phyloP scores from a whole-genome alignment of 2,113 vertebrate genomes.

The Hyaena hyaena region DNA sequence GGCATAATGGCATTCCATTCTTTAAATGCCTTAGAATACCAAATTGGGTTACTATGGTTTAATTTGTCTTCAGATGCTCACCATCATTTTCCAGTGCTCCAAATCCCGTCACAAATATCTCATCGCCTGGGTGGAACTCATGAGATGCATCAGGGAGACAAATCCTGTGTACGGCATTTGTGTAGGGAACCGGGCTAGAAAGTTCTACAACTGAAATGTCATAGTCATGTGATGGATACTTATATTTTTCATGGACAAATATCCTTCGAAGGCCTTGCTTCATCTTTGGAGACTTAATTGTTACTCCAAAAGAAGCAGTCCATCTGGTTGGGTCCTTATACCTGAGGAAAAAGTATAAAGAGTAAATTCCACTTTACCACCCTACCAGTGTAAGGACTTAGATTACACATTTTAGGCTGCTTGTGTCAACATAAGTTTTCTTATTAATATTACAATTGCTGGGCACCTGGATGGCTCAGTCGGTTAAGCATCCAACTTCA shows the following conservation, averaged over 20 bases:
- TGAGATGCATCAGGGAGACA: conserved; percentile 88
- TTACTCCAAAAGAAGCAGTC: conserved; percentile 87
- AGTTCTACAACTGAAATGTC: conserved; percentile 92
- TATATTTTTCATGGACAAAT: conserved; percentile 89
- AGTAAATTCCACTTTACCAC: neutral
- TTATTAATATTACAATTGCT: conserved; percentile 29
- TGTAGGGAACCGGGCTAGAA: conserved; percentile 82
- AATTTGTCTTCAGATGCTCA: conserved; percentile 54
- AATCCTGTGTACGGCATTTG: conserved; percentile 85
- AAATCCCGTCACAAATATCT: conserved; percentile 90
- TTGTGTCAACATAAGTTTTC: neutral
- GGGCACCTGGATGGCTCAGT: too few species aligned
- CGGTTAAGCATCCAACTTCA: too few species aligned
- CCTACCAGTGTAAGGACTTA: neutral
- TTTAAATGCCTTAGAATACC: neutral
- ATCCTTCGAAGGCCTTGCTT: conserved; percentile 84
- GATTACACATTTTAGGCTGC: neutral
- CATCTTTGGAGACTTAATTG: conserved; percentile 64
- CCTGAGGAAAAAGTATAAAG: conserved; percentile 52
- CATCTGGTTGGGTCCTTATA: conserved; percentile 84
- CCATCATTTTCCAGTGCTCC: conserved; percentile 82
- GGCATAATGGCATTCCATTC: neutral
- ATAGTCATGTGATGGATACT: conserved; percentile 84
- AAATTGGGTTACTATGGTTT: neutral
- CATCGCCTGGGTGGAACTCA: conserved; percentile 77